These are phyloP conservation scores for Drosophila nebulosa DNA, from an alignment of 1,140 invertebrate genomes.

Conservation along the genomic window DNA sequence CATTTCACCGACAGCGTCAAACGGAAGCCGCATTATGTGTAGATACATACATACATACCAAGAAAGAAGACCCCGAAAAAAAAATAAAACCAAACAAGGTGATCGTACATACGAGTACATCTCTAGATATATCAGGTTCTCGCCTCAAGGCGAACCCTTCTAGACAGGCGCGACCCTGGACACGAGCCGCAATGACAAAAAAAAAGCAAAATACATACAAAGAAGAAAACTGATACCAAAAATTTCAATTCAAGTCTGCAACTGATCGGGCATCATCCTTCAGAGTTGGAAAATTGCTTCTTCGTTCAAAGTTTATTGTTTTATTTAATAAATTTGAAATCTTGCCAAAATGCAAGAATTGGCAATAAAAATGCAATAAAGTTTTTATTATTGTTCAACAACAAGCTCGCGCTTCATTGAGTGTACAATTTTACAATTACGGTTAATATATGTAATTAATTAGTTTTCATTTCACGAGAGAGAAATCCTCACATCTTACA, in stretches of 20 bases:
- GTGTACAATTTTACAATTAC: background rate
- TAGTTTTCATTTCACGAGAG: background rate
- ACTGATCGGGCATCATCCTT: background rate
- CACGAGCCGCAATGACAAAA: conserved; percentile 28
- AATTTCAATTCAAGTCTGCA: background rate
- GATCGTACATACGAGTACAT: conserved; percentile 12
- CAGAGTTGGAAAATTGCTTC: background rate
- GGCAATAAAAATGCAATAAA: background rate
- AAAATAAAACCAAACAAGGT: conserved; percentile 32
- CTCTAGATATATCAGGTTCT: conserved; percentile 34
- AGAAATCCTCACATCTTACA: background rate
- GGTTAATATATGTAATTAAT: background rate
- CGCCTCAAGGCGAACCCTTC: conserved; percentile 12
- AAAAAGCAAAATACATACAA: background rate
- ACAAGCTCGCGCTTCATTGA: background rate
- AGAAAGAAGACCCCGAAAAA: background rate
- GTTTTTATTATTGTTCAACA: background rate
- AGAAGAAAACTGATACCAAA: background rate
- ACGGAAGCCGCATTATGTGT: conserved; percentile 71
- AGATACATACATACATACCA: conserved; percentile 5
- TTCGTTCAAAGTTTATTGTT: conserved; percentile 7
- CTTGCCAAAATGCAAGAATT: background rate
- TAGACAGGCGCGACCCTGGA: conserved; percentile 14
- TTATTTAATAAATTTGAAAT: background rate
- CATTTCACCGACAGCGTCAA: conserved; percentile 70